Conservation (phyloP, 2,888 invertebrate species). For the Hemicrepidius hirtus region DNA sequence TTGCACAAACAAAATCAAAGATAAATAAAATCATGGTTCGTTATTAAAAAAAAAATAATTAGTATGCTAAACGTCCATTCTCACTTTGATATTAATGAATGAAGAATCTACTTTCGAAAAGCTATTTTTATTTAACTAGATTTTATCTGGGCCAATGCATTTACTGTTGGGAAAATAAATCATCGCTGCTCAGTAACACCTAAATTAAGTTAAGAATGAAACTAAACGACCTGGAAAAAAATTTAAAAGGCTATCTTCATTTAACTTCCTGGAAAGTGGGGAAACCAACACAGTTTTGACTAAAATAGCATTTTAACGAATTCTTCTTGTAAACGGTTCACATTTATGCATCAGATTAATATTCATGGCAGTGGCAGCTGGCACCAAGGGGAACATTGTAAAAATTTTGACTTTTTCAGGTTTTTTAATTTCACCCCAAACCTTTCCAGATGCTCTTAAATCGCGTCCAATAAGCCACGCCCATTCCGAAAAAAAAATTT, state of each 20-base stretch:
- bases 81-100: conserved; percentile 1
- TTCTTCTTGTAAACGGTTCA: not conserved
- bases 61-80: not conserved
- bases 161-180: not conserved
- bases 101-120: not conserved
- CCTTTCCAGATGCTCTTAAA: no score
- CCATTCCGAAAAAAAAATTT: no score
- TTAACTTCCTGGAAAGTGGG: not conserved
- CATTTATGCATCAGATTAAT: not conserved
- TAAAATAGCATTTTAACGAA: no score
- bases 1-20: no score
- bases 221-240: conserved; percentile 5
- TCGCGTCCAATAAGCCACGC: no score
- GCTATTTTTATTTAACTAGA: not conserved
- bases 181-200: not conserved
- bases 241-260: not conserved
- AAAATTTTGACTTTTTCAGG: no score
- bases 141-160: conserved; percentile 7
- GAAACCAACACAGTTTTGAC: no score
- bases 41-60: no score
- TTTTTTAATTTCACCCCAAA: no score
- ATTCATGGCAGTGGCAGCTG: no score
- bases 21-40: no score
- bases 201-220: not conserved
- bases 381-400: no score